Base-by-base conservation (phyloP, 2,888 invertebrate species). In the Scaptomyza reducta region DNA sequence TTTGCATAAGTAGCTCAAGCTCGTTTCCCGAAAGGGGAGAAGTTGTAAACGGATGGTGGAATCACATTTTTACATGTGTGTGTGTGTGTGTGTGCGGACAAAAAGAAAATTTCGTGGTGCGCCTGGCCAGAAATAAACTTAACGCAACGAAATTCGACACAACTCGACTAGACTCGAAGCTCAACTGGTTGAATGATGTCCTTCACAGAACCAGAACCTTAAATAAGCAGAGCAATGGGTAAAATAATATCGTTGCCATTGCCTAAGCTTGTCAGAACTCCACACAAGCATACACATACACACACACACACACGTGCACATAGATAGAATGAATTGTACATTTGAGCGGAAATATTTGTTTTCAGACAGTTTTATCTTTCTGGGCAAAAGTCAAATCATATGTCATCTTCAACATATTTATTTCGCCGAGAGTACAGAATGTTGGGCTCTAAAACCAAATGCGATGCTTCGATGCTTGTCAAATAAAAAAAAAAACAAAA, bases 131-230 rank as follows among this genome's bases (percentile, higher is more conserved):
- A 18, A 31, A 47, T 13, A 31, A 47, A 47, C 29, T 46, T 29
- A 46, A 16, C 46, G 11, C 27, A 46, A 44, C 22, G 13, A n/a
- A n/a, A 22, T 27, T 14, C 14, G 6, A 47, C 29, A 5, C 16
- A 31, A 62, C 59, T 45, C 31, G 10, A 31, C 10, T 31, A 1
- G 14, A 62, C 59, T 45, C 54, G 54, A 22, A 49, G 66, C 59
- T 65, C 88, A 88, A 84, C 88, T 80, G 78, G 88, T 86, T 88
- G 84, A 84, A 87, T 87, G 79, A 86, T 85, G 84, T 84, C 78
- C 79, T 80, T 80, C 80, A 86, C 62, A 73, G 81, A 75, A 72
- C 66, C 74, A 83, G 70, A 79, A 69, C 80, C 83, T 82, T 86
- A 73, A 82, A 72, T 79, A 82, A 86, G 73, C 83, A 76, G 65